Evolutionary conservation across 1,140 invertebrate species (phyloP), one percentile per base, ranked within the genome.

Genomic region (Saccostrea cuccullata): DNA sequence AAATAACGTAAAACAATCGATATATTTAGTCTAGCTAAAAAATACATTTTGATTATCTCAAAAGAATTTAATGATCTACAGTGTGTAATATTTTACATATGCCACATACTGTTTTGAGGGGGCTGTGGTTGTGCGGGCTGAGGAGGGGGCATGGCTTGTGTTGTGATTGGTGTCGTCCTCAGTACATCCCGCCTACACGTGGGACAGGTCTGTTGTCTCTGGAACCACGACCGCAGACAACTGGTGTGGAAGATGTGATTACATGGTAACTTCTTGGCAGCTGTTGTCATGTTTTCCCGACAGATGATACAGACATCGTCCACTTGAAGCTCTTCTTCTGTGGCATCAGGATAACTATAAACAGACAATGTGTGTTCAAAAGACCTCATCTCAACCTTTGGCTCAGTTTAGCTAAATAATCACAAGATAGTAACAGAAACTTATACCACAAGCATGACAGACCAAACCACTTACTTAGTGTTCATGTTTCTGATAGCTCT

Each of bases 301-400:
- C 99, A 99, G 92, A 99, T 99, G 91, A 99, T 99, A 95, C 99
- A 99, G 77, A 99, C 99, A 95, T 99, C 99, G 8, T 98, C 98
- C 58, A 97, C 97, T n/a, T 97, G 96, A 30, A 99, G 95, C 95
- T 99, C 99, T 94, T 99, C 98, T 6, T 97, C 95, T 2, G 98
- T 99, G 8, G 98, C 99, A 96, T 99, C 98, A 3, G 99, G 98
- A 96, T 99, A 96, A 30, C 96, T 84, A 30, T 55, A 47, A 47
- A 20, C 47, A 47, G 47, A 47, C 47, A 8, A 1, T 3, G 6
- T 47, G 47, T 47, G 47, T 47, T 47, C 47, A 47, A 47, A 47
- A 47, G 47, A 47, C 6, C 47, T 47, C 47, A 47, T 9, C 6
- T 47, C 2, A 47, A 67, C 6, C 20, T 20, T 67, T n/a, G n/a